Percentiles rank a stretch among this genome's conserved stretches.
Evolutionary conservation across 1,140 invertebrate genomes (phyloP).

Genomic region (Camponotus vicinus): DNA sequence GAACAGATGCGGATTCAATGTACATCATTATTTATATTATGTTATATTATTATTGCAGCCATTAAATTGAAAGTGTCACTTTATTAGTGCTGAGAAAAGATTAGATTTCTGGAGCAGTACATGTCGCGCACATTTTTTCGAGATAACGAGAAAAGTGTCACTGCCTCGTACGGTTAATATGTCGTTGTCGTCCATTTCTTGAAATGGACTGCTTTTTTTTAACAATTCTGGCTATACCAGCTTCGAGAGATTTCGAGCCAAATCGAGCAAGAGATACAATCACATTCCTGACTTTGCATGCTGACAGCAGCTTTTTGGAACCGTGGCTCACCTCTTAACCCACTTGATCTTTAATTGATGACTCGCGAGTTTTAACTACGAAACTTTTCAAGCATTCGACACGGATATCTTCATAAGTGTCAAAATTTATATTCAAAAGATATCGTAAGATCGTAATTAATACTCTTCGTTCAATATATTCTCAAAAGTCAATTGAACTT

Average conservation of each 20-base stretch:
- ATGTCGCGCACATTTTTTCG: slow-evolving; percentile 53
- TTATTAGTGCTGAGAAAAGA: slow-evolving; percentile 14
- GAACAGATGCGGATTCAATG: background rate
- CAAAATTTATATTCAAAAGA: background rate
- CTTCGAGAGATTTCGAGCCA: slow-evolving; percentile 61
- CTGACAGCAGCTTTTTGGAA: slow-evolving; percentile 66
- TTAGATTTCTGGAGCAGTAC: slow-evolving; percentile 71
- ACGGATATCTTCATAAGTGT: background rate
- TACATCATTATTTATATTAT: slow-evolving; percentile 8
- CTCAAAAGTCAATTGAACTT: background rate
- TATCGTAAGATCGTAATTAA: background rate
- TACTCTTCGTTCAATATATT: background rate
- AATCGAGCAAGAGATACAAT: slow-evolving; percentile 69
- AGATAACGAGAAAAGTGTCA: slow-evolving; percentile 66
- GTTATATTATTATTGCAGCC: background rate
- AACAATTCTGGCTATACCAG: slow-evolving; percentile 48
- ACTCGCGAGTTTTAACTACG: background rate
- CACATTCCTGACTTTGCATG: slow-evolving; percentile 63
- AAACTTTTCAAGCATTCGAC: background rate
- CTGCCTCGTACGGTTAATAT: slow-evolving; percentile 67
- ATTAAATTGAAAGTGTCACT: slow-evolving; percentile 17
- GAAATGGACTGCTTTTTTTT: slow-evolving; percentile 65
- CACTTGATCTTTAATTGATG: slow-evolving; percentile 68
- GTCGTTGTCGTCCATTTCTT: slow-evolving; percentile 47
- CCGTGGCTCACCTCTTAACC: slow-evolving; percentile 62